Conservation (phyloP, 2,888 invertebrate species). For the Zaprionus lineosus region DNA sequence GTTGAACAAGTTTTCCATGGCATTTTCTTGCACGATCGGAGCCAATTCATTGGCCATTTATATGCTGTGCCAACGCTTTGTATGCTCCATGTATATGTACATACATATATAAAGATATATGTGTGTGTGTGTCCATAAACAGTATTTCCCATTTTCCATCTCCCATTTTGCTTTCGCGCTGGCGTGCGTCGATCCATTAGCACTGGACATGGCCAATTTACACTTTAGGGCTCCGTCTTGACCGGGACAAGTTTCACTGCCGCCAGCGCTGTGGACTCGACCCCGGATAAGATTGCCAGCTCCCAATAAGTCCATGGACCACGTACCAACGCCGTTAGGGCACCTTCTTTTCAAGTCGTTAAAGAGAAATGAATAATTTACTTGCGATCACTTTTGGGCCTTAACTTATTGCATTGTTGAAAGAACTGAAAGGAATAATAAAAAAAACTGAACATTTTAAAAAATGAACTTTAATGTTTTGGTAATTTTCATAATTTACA, state of each 20-base stretch:
- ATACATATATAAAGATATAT: too few relatives aligned
- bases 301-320: constrained; percentile 24
- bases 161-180: constrained; percentile 47
- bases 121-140: too few relatives aligned
- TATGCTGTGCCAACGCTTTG: constrained; percentile 14
- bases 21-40: constrained; percentile 49
- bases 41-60: constrained; percentile 54
- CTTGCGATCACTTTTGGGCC: too few relatives aligned
- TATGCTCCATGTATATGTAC: too few relatives aligned
- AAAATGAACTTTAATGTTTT: too few relatives aligned
- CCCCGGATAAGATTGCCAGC: constrained; percentile 22
- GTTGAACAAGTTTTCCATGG: constrained; percentile 58
- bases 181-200: constrained; percentile 57
- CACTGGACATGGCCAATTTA: constrained; percentile 65
- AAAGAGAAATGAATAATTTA: too few relatives aligned
- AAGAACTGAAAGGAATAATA: too few relatives aligned
- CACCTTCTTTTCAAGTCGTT: too few relatives aligned
- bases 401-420: too few relatives aligned
- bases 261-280: constrained; percentile 21
- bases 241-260: constrained; percentile 44
- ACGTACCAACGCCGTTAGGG: constrained; percentile 45
- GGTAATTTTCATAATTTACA: too few relatives aligned
- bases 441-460: too few relatives aligned
- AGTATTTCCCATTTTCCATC: constrained; percentile 38
- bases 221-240: constrained; percentile 53